Evolutionary conservation across 2,113 vertebrate genomes (phyloP), one percentile per base, ranked within the genome.

Genomic region (Salvelinus alpinus): DNA sequence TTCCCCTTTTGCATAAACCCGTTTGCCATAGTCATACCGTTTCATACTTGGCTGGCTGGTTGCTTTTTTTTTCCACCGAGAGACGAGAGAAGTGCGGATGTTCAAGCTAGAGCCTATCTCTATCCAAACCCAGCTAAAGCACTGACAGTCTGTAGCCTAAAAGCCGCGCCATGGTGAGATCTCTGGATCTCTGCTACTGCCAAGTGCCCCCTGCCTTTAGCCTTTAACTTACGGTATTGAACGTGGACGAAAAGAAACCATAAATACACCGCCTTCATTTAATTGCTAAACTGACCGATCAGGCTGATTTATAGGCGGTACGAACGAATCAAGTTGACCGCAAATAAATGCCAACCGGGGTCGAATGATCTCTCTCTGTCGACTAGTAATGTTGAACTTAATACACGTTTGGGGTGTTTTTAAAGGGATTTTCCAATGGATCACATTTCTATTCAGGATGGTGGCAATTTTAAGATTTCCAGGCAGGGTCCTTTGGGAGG

Each of bases 301-400:
- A 4, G 54, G 64, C 20, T 78, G 83, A 79, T 87, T 86, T 60
- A 34, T 72, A 66, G 71, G 24, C 1, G 76, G 77, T 89, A 82
- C 79, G 64, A 78, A 47, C 13, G 69, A 34, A 67, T 80, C 59
- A 74, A 47, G 34, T 78, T 87, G 83, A 89, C 79, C 72, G 27
- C 70, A 85, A 86, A 86, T 57, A 59, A n/a, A 72, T 72, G 54
- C 20, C 16, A 72, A 31, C 8, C 0, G 64, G 27, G 29, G 8
- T 59, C 57, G 1, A 22, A 24, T 44, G 31, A n/a, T 20, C n/a
- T 72, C 25, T 20, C 1, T 4, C 34, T 47, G 34, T 44, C n/a
- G 67, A 38, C 18, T 68, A 22, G 18, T 62, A 62, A 60, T 60
- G 20, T n/a, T 60, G 16, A 60, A 62, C 59, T 24, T 24, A n/a